Evolutionary conservation across 1,140 invertebrate species (phyloP), one percentile per base, ranked within the genome.

Genomic region (Tetragonula clypearis): DNA sequence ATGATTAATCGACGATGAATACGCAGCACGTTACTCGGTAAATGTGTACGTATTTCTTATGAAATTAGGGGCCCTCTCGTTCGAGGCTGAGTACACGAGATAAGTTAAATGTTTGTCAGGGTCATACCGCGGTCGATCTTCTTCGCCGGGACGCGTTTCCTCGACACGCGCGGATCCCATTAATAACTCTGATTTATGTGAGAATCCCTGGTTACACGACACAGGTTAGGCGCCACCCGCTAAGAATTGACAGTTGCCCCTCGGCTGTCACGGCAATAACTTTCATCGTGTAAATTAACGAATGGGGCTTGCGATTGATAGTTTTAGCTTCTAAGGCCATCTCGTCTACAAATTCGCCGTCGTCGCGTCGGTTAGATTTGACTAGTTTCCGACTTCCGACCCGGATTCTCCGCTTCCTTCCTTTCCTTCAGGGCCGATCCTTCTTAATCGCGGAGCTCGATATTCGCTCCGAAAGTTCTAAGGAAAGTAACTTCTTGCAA

Each of bases 281-380:
- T 90, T 89, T 73, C 69, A 74, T 84, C 84, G 87, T 82, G 86
- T 80, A 91, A 91, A 92, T 92, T 91, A 92, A 91, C 90, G 90
- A 90, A 90, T 88, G 88, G 91, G 87, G 86, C 41, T 87, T 91
- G 87, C 87, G 88, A 74, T 88, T 91, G 41, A 8, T 49, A 88
- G 84, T 84, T 35, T 35, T 35, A 35, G 77, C 79, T 86, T 75
- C 62, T 74, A 87, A 30, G 30, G 83, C 83, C 77, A 87, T 73
- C 84, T 78, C 75, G 83, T 60, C 55, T 78, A 69, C 79, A 49
- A 49, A 49, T 49, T 49, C 41, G 41, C 41, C 8, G 41, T 49
- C 41, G 41, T 49, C 41, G 41, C 41, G 41, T 69, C 77, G 75
- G 82, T 86, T 49, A 62, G 65, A 79, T 89, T 84, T 87, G 82